Conservation (phyloP, 2,888 invertebrate species). For the Tenthredo distinguenda region DNA sequence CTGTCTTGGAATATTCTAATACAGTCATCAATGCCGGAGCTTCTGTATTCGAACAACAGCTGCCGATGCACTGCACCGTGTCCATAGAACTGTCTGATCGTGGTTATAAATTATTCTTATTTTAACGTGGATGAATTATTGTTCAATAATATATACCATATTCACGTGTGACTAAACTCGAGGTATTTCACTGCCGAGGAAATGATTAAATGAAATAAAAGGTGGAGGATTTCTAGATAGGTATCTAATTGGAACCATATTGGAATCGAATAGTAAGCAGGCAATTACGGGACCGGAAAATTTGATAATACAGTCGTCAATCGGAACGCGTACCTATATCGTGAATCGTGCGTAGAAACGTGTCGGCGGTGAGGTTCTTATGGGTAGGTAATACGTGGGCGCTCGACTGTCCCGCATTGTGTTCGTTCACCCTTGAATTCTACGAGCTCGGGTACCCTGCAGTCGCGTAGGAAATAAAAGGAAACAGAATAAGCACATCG, state of each 20-base stretch:
- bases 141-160: not conserved
- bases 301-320: conserved; percentile 53
- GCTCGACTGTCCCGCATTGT: conserved; percentile 56
- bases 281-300: conserved; percentile 41
- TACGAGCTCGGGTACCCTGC: not conserved
- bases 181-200: not conserved
- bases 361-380: conserved; percentile 4
- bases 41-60: conserved; percentile 19
- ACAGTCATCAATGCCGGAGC: conserved; percentile 40
- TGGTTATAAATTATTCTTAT: not conserved
- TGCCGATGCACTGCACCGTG: conserved; percentile 27
- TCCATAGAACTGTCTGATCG: not conserved
- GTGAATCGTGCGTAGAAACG: not conserved
- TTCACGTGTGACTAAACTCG: not conserved
- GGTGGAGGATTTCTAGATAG: not conserved
- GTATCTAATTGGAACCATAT: conserved; percentile 20
- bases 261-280: conserved; percentile 25
- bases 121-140: not conserved
- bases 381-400: conserved; percentile 29
- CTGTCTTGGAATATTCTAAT: conserved; percentile 43
- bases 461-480: conserved; percentile 7
- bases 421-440: conserved; percentile 73
- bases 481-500: conserved; percentile 44
- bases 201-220: not conserved
- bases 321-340: not conserved